Evolutionary conservation across 2,113 vertebrate species (phyloP), one percentile per base, ranked within the genome.

Genomic region (Microtus richardsoni): DNA sequence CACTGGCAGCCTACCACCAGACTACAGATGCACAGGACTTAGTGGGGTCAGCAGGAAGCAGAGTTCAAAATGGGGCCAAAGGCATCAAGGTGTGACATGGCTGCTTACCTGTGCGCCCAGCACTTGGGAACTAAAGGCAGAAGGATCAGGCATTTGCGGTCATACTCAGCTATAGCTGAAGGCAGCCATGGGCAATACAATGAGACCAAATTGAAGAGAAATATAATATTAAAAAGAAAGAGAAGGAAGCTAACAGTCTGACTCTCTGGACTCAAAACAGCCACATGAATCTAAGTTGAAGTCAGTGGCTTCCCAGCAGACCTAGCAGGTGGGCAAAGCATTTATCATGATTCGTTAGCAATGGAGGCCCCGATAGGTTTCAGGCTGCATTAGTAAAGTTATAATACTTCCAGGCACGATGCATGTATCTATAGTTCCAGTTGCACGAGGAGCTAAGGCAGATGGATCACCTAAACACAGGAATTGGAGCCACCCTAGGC

Each of bases 261-360:
- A 88, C 87, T 73, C 83, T 94, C 73, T 96, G 80, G 16, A 85
- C 85, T 68, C 30, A 87, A 36, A 33, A 70, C 6, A 93, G 62
- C 74, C 74, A 60, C 7, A 71, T 21, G 74, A 94, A 89, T 87
- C 89, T 60, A 80, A 70, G 54, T 79, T 47, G n/a, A 66, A 94
- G 54, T 60, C 73, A 66, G 86, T 28, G 80, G 80, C 4, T 58
- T 83, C 54, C 52, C 80, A 41, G n/a, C 80, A 83, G 13, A 16
- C 6, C 0, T n/a, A 41, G 54, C 17, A 94, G 68, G 91, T 82
- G 9, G 44, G 68, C 24, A n/a, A 19, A 93, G 54, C 22, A 33
- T 12, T 64, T 77, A 71, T 47, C 49, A 89, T 5, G 64, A 75
- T 47, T 64, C 26, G 13, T 74, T 21, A 54, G n/a, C 39, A 94